Conservation (phyloP, 2,797 vertebrate species). For the Gastrophryne carolinensis region DNA sequence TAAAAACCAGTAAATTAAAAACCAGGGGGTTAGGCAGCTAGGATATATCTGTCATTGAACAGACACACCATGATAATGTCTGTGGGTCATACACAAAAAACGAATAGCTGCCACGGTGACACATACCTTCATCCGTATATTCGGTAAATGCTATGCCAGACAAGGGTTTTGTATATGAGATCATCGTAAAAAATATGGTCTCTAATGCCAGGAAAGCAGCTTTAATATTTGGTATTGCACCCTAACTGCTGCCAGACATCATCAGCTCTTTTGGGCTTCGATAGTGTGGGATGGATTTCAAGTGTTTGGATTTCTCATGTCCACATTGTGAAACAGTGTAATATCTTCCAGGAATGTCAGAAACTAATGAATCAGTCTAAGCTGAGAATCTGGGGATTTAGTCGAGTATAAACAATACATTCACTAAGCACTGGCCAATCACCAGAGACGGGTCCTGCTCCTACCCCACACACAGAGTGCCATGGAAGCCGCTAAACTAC, state of each 20-base stretch:
- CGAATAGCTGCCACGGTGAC: too few relatives aligned
- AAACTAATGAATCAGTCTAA: slow-evolving; percentile 24
- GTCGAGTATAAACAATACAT: slow-evolving; percentile 1
- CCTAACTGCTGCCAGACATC: too few relatives aligned
- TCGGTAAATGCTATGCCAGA: too few relatives aligned
- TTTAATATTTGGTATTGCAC: not conserved
- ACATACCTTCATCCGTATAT: too few relatives aligned
- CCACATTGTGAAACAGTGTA: slow-evolving; percentile 23
- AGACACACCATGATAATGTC: too few relatives aligned
- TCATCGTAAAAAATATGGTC: not conserved
- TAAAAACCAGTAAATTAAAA: too few relatives aligned
- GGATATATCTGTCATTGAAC: too few relatives aligned
- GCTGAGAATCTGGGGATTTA: not conserved
- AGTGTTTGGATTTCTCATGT: slow-evolving; percentile 18
- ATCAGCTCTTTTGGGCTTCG: not conserved
- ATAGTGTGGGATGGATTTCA: not conserved
- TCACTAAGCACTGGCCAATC: not conserved
- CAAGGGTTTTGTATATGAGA: too few relatives aligned
- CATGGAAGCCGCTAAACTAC: too few relatives aligned
- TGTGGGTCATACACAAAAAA: too few relatives aligned
- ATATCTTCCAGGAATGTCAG: slow-evolving; percentile 24
- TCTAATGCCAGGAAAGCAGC: not conserved
- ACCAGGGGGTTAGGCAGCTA: too few relatives aligned
- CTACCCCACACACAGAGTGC: too few relatives aligned
- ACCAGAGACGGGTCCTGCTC: not conserved